Conservation (phyloP, 2,113 vertebrate genomes). For the Paramormyrops kingsleyae region DNA sequence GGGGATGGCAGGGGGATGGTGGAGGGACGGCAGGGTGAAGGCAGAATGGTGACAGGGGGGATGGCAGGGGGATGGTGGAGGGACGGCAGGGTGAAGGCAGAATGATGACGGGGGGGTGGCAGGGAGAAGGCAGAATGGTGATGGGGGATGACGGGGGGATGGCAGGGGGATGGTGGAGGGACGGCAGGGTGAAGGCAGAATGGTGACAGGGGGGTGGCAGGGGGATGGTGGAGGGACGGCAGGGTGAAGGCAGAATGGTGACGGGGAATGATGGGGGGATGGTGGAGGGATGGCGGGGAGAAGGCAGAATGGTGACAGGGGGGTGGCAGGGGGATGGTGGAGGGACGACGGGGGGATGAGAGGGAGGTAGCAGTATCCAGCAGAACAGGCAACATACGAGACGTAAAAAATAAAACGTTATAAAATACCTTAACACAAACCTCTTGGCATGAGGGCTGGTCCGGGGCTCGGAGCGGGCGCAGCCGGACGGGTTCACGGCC, state of each 20-base stretch:
- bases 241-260: not conserved
- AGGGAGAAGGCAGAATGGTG: too few species aligned
- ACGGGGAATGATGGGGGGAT: too few species aligned
- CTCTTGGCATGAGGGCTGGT: constrained; percentile 88
- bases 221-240: too few species aligned
- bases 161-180: not conserved
- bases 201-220: not conserved
- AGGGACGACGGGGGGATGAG: not conserved
- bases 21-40: not conserved
- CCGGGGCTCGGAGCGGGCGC: constrained; percentile 90
- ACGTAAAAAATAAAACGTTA: constrained; percentile 57
- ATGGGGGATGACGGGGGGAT: too few species aligned
- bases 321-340: not conserved
- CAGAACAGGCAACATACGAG: not conserved
- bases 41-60: too few species aligned
- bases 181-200: too few species aligned
- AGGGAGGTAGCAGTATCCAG: not conserved
- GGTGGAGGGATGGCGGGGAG: not conserved
- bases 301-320: not conserved
- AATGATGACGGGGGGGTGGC: not conserved
- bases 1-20: too few species aligned
- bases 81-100: not conserved
- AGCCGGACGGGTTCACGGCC: constrained; percentile 90
- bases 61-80: accelerated
- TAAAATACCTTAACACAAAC: constrained; percentile 92